Base-by-base conservation (phyloP, 2,888 invertebrate genomes). In the Beris morrisii region DNA sequence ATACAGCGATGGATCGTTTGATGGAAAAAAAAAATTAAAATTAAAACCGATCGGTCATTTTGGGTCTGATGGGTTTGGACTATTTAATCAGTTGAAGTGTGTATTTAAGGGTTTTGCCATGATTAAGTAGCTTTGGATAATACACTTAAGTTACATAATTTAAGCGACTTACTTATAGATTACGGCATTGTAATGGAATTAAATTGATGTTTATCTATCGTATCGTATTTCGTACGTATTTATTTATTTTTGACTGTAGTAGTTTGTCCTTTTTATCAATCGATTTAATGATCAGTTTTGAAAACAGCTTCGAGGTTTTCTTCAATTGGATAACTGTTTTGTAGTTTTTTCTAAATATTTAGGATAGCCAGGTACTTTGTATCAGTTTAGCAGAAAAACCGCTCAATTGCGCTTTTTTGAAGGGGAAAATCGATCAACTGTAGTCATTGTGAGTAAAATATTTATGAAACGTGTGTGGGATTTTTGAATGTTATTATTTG, bases 61-160 rank as follows among this genome's bases (percentile, higher is more conserved):
- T 43, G 28, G 15, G 50, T 61, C 38, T 61, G 50, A 61, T 48
- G 31, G 58, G 45, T 43, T 22, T 52, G 38, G 52, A 52, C 61
- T 61, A 61, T 61, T 61, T 61, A 61, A 61, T 61, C 61, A 61
- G 50, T 52, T 61, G 7, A 61, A 61, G 52, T 43, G 43, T 52
- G 28, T 61, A 28, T 43, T 15, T 22, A 61, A 52, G 52, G 38
- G 61, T 38, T 61, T 52, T 38, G 15, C 50, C 38, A 61, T 61
- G 61, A 61, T 52, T 52, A 61, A 61, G 61, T 61, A 61, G 52
- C 52, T 52, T 61, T 30, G 7, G 53, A 53, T 53, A 53, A 53
- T 53, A 53, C 15, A 30, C 30, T 53, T 53, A 53, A 53, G 53
- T n/a, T 31, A 30, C 53, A 53, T 31, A 5, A 46, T 13, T 52